A percentile compares a stretch with the other conserved stretches of the same genome.
Conservation (phyloP, 2,113 vertebrate genomes). For the Morone saxatilis region DNA sequence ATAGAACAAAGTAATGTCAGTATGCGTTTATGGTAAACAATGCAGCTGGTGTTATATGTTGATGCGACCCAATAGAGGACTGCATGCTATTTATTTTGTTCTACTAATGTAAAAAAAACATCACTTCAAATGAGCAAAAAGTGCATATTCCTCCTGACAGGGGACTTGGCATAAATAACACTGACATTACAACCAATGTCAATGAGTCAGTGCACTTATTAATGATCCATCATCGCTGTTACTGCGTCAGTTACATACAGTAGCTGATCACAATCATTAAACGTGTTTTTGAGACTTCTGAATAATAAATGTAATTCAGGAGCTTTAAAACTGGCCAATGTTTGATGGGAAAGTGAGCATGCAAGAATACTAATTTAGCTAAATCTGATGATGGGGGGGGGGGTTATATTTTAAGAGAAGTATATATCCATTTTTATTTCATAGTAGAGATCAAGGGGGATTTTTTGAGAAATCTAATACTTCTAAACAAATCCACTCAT, state of each 20-base stretch:
- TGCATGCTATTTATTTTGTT: conserved; percentile 33
- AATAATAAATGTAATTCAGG: conserved; percentile 25
- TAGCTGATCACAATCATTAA: conserved; percentile 21
- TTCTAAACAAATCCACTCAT: conserved; percentile 27
- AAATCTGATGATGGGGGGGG: conserved; percentile 41
- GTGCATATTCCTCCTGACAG: conserved; percentile 59
- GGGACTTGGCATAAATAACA: conserved; percentile 57
- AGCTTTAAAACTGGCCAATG: conserved; percentile 37
- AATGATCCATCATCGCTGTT: conserved; percentile 13
- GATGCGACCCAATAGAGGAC: conserved; percentile 25
- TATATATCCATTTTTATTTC: conserved; percentile 33
- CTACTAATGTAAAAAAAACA: conserved; percentile 61
- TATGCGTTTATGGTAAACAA: conserved; percentile 49
- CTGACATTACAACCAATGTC: conserved; percentile 41
- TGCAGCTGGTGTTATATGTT: conserved; percentile 60
- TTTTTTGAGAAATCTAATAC: conserved; percentile 26
- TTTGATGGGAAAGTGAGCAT: conserved; percentile 57
- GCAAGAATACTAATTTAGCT: conserved; percentile 51
- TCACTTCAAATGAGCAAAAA: conserved; percentile 59
- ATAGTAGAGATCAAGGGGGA: conserved; percentile 8
- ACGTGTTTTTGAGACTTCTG: conserved; percentile 17
- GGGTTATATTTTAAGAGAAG: conserved; percentile 25
- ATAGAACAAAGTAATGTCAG: conserved; percentile 25
- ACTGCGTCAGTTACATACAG: conserved; percentile 6
- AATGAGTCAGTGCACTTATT: conserved; percentile 59